Evolutionary conservation across 2,797 vertebrate species (phyloP).

Genomic region (Triplophysa bombifrons): DNA sequence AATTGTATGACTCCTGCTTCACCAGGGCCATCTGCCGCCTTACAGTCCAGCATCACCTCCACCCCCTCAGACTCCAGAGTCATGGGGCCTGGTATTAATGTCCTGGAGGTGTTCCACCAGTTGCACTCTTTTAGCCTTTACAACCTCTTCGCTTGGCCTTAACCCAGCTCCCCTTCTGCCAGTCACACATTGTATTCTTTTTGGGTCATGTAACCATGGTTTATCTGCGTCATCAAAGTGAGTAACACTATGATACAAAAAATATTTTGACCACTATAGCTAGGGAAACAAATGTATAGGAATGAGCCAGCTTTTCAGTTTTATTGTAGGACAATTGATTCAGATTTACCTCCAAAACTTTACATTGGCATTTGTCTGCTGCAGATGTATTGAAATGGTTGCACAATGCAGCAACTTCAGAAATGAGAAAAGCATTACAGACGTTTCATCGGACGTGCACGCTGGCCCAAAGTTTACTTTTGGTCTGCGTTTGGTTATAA

Average conservation of each 20-base stretch:
- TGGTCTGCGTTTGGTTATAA: too few relatives aligned
- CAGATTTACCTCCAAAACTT: too few relatives aligned
- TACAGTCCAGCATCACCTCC: constrained; percentile 34
- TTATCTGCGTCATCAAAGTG: neutral
- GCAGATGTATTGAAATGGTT: too few relatives aligned
- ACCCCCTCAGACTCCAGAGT: neutral
- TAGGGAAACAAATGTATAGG: too few relatives aligned
- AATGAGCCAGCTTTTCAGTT: too few relatives aligned
- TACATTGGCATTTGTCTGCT: too few relatives aligned
- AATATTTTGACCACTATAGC: too few relatives aligned
- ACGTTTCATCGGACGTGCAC: too few relatives aligned
- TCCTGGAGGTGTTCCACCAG: constrained; percentile 16
- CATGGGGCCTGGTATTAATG: neutral
- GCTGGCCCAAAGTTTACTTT: too few relatives aligned
- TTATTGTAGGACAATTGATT: too few relatives aligned
- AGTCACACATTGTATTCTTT: neutral
- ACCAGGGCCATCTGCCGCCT: constrained; percentile 80
- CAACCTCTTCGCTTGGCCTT: neutral
- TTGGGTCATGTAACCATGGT: neutral
- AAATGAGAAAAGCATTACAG: too few relatives aligned
- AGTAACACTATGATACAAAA: neutral
- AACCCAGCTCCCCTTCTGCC: neutral
- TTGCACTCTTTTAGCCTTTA: neutral
- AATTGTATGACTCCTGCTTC: constrained; percentile 87
- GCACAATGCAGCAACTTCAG: too few relatives aligned